phyloP scores from a whole-genome alignment of 2,113 vertebrate species.

The Periophthalmodon schlosseri region DNA sequence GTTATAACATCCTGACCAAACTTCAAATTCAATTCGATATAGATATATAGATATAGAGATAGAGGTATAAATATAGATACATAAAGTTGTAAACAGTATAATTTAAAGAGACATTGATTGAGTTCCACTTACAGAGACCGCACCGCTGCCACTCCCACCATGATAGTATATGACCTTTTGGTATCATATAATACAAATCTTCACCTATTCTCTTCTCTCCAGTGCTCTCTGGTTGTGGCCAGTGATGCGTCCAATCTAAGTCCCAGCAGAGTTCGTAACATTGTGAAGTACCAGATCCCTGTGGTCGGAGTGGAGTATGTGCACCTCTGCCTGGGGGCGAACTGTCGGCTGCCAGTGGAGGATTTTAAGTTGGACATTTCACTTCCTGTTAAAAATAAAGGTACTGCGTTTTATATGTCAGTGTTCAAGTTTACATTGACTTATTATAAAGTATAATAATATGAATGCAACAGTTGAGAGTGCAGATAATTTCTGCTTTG shows the following conservation, averaged over 20 bases:
- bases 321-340: conserved; percentile 74
- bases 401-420: background rate
- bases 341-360: conserved; percentile 66
- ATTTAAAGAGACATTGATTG: too few species aligned
- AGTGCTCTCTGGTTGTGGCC: conserved; percentile 84
- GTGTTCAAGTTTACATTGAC: background rate
- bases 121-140: too few species aligned
- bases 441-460: background rate
- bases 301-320: conserved; percentile 79
- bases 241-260: conserved; percentile 72
- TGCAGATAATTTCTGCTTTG: background rate
- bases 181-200: background rate
- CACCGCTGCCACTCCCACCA: too few species aligned
- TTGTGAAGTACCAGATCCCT: conserved; percentile 72
- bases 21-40: too few species aligned
- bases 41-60: too few species aligned
- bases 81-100: too few species aligned
- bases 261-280: conserved; percentile 65
- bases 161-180: too few species aligned
- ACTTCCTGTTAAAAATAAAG: background rate
- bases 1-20: too few species aligned
- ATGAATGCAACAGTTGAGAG: background rate
- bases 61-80: too few species aligned
- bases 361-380: conserved; percentile 48
- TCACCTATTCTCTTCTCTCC: conserved; percentile 28